These are phyloP conservation scores for Rhingia campestris DNA, from an alignment of 2,888 invertebrate species.

Conservation along the genomic window DNA sequence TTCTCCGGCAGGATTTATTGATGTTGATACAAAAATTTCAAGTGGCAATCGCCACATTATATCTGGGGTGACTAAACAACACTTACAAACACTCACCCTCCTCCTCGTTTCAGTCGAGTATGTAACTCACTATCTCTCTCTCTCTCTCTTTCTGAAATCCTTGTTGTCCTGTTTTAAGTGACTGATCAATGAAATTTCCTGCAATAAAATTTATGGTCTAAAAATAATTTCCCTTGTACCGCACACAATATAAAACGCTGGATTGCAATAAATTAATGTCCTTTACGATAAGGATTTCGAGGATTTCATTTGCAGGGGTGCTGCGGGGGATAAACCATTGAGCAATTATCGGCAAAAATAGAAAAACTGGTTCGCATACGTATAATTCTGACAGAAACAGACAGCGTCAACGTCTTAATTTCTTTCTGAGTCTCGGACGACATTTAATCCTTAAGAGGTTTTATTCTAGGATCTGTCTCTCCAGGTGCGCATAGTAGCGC, in stretches of 20 bases:
- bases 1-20: conserved; percentile 51
- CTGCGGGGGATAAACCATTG: conserved; percentile 24
- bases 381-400: conserved; percentile 33
- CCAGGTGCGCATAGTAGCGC: conserved; percentile 63
- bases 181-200: conserved; percentile 68
- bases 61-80: conserved; percentile 69
- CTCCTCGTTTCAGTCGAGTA: conserved; percentile 1
- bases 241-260: conserved; percentile 12
- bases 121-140: neutral
- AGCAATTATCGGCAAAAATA: conserved; percentile 33
- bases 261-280: conserved; percentile 70
- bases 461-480: conserved; percentile 8
- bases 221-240: conserved; percentile 67
- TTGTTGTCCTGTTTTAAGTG: conserved; percentile 61
- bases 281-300: conserved; percentile 61
- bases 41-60: conserved; percentile 71
- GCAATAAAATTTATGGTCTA: conserved; percentile 74
- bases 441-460: conserved; percentile 49
- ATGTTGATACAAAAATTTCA: conserved; percentile 54
- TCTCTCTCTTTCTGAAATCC: neutral
- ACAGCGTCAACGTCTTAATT: conserved; percentile 48
- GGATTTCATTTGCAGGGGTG: conserved; percentile 23
- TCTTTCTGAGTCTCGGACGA: conserved; percentile 20
- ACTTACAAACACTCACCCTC: conserved; percentile 61
- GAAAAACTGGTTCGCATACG: conserved; percentile 2